These are phyloP conservation scores for Drosophila conformis DNA, from an alignment of 2,888 invertebrate genomes.

Conservation along the genomic window DNA sequence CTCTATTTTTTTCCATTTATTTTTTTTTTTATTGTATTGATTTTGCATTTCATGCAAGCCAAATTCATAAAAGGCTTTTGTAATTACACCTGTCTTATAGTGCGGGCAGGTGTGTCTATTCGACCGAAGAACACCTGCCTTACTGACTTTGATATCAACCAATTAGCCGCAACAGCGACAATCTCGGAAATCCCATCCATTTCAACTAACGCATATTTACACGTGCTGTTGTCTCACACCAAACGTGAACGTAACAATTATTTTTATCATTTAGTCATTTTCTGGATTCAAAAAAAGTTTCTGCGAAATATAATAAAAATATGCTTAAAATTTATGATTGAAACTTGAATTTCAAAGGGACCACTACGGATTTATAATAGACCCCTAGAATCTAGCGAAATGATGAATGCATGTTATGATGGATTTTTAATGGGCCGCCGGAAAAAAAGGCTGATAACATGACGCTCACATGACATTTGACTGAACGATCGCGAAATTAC, in stretches of 20 bases:
- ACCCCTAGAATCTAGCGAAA: conserved; percentile 20
- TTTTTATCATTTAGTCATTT: conserved; percentile 64
- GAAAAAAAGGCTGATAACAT: conserved; percentile 45
- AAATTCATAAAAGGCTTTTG: conserved; percentile 51
- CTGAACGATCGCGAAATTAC: conserved; percentile 35
- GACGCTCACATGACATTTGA: conserved; percentile 58
- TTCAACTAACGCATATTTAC: conserved; percentile 27
- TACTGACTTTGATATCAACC: conserved; percentile 6
- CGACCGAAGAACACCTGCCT: conserved; percentile 57
- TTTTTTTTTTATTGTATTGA: conserved; percentile 2
- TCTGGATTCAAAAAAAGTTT: conserved; percentile 35
- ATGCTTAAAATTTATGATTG: conserved; percentile 31
- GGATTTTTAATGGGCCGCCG: conserved; percentile 33
- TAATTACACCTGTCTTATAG: conserved; percentile 11
- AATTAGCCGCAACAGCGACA: conserved; percentile 1
- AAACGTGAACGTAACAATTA: conserved; percentile 2
- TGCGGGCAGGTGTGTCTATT: conserved; percentile 34
- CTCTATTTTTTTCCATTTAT: background rate
- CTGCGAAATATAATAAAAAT: background rate
- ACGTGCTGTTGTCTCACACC: conserved; percentile 32
- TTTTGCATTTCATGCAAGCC: conserved; percentile 22
- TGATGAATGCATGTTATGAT: conserved; percentile 35
- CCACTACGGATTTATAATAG: conserved; percentile 9
- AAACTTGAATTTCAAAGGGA: conserved; percentile 28
- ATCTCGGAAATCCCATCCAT: background rate